Base-by-base conservation (phyloP, 2,113 vertebrate genomes). In the Grantiella picta region DNA sequence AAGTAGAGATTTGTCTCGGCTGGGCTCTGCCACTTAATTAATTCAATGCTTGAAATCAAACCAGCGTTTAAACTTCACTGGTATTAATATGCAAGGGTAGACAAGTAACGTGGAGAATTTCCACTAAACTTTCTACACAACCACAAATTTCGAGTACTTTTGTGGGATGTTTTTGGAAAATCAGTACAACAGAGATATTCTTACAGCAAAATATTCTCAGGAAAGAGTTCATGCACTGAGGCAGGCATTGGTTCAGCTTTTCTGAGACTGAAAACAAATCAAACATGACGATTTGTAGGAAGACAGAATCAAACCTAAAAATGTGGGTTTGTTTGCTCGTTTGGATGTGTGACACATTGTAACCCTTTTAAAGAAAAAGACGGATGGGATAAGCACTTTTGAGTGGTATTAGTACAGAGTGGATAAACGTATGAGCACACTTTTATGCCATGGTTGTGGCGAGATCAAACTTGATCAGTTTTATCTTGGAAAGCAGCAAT, bases 41-140 rank as follows among this genome's bases (percentile, higher is more conserved):
- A 88, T 94, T 96, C 96, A 89, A 7, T 53, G 79, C 65, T 95
- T 92, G 96, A 97, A 97, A 97, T 81, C 89, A 96, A 97, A 96
- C 92, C 92, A 82, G 79, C 6, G 5, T 95, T 97, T 97, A 96
- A 93, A 97, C 96, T 82, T 86, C 86, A 21, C 86, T 96, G 95
- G 89, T 96, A 97, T 96, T 98, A 97, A 96, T 96, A 96, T 42
- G 49, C 89, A 94, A 95, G 79, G 49, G 47, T 84, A 95, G 94
- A 61, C 56, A 91, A 90, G 93, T 93, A 97, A 96, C 7, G 49
- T 94, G 95, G 91, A 97, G 91, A 96, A 93, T 97, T 98, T 97
- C 96, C 95, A 89, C 94, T 97, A 82, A 97, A 94, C 71, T 96
- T 97, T 95, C 92, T 92, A 88, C 78, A 90, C 35, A 96, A 92